Conservation (phyloP, 2,113 vertebrate genomes). For the Monarcha castaneiventris region DNA sequence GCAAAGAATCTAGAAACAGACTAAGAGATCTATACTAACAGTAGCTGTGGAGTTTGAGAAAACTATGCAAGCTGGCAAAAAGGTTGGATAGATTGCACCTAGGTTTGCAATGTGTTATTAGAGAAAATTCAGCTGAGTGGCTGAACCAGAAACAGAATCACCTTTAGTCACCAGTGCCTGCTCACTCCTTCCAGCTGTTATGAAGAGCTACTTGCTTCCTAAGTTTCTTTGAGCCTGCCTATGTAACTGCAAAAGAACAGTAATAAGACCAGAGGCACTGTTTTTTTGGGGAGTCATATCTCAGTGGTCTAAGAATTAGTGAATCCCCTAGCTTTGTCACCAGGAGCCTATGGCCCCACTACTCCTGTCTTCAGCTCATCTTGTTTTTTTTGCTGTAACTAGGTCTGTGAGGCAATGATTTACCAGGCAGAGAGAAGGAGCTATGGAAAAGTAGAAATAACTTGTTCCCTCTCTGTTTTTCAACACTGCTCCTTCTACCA, state of each 20-base stretch:
- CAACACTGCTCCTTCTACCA: background rate
- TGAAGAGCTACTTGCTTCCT: background rate
- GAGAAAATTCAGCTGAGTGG: background rate
- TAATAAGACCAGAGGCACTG: background rate
- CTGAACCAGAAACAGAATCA: background rate
- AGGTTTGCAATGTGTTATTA: background rate
- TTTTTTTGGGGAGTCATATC: background rate
- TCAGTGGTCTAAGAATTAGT: background rate
- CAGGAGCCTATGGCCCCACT: background rate
- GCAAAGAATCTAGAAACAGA: background rate
- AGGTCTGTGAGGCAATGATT: background rate
- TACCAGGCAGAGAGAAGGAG: background rate
- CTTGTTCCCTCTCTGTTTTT: background rate
- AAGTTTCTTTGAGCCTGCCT: background rate
- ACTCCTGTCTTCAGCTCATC: background rate
- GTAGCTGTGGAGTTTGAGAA: background rate
- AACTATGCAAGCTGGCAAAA: background rate
- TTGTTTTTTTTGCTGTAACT: background rate
- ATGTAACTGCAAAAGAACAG: background rate
- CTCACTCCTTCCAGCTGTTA: background rate
- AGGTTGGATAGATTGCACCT: background rate
- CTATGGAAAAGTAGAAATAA: background rate
- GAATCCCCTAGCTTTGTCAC: background rate
- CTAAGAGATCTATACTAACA: background rate
- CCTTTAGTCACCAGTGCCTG: background rate